Conservation (phyloP, 2,888 invertebrate genomes). For the Aquatica leii region DNA sequence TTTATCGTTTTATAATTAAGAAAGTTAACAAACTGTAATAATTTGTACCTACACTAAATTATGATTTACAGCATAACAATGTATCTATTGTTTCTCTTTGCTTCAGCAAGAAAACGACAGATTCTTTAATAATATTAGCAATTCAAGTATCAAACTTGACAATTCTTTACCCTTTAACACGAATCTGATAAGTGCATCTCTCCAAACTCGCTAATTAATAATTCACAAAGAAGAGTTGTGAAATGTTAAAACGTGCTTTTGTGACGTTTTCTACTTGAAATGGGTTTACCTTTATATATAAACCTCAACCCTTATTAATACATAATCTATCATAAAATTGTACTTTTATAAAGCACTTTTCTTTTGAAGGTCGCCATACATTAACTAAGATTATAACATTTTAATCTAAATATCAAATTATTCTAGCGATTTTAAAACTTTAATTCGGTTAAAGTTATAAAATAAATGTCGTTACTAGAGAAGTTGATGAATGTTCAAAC, state of each 20-base stretch:
- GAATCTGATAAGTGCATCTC: constrained; percentile 27
- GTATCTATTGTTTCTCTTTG: too few relatives aligned
- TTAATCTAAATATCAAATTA: not conserved
- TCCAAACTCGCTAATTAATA: constrained; percentile 25
- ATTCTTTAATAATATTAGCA: constrained; percentile 14
- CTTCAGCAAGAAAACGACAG: constrained; percentile 7
- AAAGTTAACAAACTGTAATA: too few relatives aligned
- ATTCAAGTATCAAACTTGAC: constrained; percentile 20
- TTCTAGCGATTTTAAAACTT: not conserved
- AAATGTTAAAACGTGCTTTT: constrained; percentile 25
- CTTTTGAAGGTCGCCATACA: too few relatives aligned
- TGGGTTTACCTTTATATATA: constrained; percentile 21
- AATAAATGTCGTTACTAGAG: too few relatives aligned
- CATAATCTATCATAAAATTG: not conserved
- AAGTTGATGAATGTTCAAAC: too few relatives aligned
- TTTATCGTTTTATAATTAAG: too few relatives aligned
- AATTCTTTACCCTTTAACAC: constrained; percentile 13
- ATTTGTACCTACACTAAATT: too few relatives aligned
- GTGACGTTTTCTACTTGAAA: constrained; percentile 28
- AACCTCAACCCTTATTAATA: constrained; percentile 15
- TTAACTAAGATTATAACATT: too few relatives aligned
- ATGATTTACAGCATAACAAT: too few relatives aligned
- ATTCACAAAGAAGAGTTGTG: constrained; percentile 28
- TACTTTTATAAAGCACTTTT: too few relatives aligned
- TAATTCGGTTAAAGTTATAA: too few relatives aligned